phyloP scores from a whole-genome alignment of 2,888 invertebrate species.

The Leptinotarsa haldemani region DNA sequence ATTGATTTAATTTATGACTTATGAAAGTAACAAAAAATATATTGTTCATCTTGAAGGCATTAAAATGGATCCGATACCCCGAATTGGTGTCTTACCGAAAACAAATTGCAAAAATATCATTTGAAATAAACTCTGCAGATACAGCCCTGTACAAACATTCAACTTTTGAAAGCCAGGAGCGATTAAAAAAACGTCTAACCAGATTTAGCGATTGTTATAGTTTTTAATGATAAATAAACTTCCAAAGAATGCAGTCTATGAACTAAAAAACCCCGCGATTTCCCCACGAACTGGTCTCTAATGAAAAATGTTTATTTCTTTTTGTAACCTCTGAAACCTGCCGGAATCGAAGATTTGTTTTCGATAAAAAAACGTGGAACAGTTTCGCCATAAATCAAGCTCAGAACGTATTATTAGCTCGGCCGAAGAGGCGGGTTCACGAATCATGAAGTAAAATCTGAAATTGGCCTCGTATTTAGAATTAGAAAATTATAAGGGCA shows the following conservation, averaged over 20 bases:
- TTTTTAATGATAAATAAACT: neutral
- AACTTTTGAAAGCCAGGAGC: no score
- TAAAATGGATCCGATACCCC: no score
- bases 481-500: constrained; percentile 53
- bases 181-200: no score
- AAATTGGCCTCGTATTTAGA: constrained; percentile 52
- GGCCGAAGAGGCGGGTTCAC: constrained; percentile 44
- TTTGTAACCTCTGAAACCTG: constrained; percentile 40
- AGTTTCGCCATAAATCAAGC: constrained; percentile 50
- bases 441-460: constrained; percentile 46
- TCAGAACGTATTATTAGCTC: constrained; percentile 51
- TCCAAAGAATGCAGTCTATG: neutral
- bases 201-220: no score
- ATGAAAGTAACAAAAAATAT: no score
- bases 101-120: no score
- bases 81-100: no score
- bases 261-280: constrained; percentile 22
- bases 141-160: no score
- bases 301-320: constrained; percentile 37
- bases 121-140: no score
- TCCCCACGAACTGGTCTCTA: constrained; percentile 34
- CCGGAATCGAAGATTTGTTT: constrained; percentile 43
- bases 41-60: no score
- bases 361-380: constrained; percentile 47
- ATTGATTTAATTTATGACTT: no score